These are phyloP conservation scores for Brachionus rotundiformis DNA, from an alignment of 1,140 invertebrate genomes.

Conservation along the genomic window DNA sequence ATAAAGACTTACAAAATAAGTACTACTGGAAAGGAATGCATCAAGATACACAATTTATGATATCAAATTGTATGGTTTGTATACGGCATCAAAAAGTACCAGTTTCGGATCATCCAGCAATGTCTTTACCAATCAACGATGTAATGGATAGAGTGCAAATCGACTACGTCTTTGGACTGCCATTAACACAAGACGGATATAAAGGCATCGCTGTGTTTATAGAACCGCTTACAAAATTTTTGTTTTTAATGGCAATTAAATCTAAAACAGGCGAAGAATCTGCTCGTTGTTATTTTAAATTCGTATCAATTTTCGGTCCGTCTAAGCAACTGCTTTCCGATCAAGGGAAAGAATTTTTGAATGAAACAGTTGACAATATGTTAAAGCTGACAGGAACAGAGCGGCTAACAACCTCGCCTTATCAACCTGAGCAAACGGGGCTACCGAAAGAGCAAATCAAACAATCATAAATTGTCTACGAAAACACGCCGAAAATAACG, in stretches of 20 bases:
- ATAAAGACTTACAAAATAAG: background rate
- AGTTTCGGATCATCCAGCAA: background rate
- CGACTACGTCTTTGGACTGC: conserved; percentile 24
- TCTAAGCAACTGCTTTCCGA: conserved; percentile 24
- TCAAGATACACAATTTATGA: background rate
- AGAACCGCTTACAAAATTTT: conserved; percentile 12
- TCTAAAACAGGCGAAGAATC: conserved; percentile 18
- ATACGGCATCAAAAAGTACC: background rate
- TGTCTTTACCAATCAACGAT: conserved; percentile 4
- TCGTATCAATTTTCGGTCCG: conserved; percentile 14
- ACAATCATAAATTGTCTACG: conserved; percentile 10
- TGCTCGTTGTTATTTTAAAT: conserved; percentile 23
- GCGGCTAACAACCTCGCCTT: background rate
- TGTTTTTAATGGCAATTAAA: conserved; percentile 20
- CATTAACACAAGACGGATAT: conserved; percentile 13
- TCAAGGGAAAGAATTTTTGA: conserved; percentile 43
- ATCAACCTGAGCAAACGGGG: background rate
- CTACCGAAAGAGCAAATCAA: background rate
- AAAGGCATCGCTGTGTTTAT: conserved; percentile 4
- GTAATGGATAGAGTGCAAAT: conserved; percentile 20
- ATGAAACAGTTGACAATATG: conserved; percentile 9
- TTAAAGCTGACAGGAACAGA: background rate
- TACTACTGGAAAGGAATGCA: conserved; percentile 37
- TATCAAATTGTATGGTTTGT: conserved; percentile 24
- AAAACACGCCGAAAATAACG: conserved; percentile 34